phyloP scores from a whole-genome alignment of 2,797 vertebrate genomes.

The Dipus sagitta region DNA sequence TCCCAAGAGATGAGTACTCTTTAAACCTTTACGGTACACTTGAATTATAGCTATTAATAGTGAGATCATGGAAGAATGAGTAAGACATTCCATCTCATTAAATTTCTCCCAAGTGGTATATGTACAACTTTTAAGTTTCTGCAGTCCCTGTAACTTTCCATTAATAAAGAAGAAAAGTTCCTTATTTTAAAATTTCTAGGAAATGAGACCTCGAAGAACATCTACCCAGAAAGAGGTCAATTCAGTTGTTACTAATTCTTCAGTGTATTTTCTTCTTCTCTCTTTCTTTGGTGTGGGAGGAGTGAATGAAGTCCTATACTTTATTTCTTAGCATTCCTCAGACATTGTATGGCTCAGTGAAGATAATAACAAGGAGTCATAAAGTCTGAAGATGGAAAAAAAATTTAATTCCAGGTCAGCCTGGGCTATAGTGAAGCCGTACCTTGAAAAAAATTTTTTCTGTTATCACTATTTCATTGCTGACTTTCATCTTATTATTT shows the following conservation, averaged over 20 bases:
- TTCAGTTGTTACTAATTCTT: slow-evolving; percentile 1
- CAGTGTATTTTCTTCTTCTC: not conserved
- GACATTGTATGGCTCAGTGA: not conserved
- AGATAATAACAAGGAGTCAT: not conserved
- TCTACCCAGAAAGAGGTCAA: not conserved
- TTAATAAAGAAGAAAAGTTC: slow-evolving; percentile 64
- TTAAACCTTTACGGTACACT: slow-evolving; percentile 64
- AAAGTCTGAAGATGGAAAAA: not conserved
- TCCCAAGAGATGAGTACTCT: slow-evolving; percentile 2
- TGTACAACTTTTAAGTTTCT: slow-evolving; percentile 52
- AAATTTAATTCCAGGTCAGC: too few species aligned
- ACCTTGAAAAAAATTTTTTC: not conserved
- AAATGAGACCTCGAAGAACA: slow-evolving; percentile 46
- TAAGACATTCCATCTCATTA: slow-evolving; percentile 72
- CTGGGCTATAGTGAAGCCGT: too few species aligned
- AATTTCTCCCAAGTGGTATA: slow-evolving; percentile 69
- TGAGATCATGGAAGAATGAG: slow-evolving; percentile 68
- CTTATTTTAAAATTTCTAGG: slow-evolving; percentile 64
- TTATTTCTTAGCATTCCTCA: not conserved
- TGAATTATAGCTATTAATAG: slow-evolving; percentile 76
- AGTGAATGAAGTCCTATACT: not conserved
- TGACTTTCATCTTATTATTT: not conserved
- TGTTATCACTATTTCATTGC: not conserved
- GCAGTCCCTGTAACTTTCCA: slow-evolving; percentile 68
- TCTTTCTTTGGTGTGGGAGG: not conserved